Percentiles rank a stretch among this genome's conserved stretches.
These are phyloP conservation scores for Maylandia zebra DNA, from an alignment of 2,113 vertebrate genomes.

Conservation along the genomic window DNA sequence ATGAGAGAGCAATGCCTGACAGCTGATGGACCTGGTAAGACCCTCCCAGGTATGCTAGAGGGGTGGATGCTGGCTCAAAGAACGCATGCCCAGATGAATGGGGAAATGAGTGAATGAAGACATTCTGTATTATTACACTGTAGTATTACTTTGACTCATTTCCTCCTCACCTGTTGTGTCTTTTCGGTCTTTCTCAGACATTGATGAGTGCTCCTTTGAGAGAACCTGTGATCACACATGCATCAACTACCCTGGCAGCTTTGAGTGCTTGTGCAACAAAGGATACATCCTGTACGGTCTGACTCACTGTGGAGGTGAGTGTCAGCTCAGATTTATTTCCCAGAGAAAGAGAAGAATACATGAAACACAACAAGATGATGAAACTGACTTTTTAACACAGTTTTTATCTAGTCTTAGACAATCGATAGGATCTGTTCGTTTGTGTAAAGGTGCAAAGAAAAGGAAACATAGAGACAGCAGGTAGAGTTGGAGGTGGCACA, in stretches of 20 bases:
- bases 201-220: constrained; percentile 95
- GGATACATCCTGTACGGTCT: constrained; percentile 89
- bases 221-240: constrained; percentile 92
- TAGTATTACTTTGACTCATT: background rate
- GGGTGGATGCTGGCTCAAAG: background rate
- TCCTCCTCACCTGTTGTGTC: background rate
- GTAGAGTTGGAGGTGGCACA: background rate
- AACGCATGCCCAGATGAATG: background rate
- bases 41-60: background rate
- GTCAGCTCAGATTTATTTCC: background rate
- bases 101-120: background rate
- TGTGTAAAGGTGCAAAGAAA: background rate
- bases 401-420: background rate
- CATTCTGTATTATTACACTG: background rate
- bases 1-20: background rate
- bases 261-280: constrained; percentile 87
- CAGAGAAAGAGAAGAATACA: background rate
- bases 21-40: background rate
- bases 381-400: background rate
- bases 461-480: background rate
- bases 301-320: constrained; percentile 94
- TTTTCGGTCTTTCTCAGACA: constrained; percentile 68
- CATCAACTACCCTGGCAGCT: constrained; percentile 92
- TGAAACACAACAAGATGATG: background rate
- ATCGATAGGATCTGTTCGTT: background rate